Evolutionary conservation across 2,888 invertebrate species (phyloP).

Genomic region (Erpobdella octoculata): DNA sequence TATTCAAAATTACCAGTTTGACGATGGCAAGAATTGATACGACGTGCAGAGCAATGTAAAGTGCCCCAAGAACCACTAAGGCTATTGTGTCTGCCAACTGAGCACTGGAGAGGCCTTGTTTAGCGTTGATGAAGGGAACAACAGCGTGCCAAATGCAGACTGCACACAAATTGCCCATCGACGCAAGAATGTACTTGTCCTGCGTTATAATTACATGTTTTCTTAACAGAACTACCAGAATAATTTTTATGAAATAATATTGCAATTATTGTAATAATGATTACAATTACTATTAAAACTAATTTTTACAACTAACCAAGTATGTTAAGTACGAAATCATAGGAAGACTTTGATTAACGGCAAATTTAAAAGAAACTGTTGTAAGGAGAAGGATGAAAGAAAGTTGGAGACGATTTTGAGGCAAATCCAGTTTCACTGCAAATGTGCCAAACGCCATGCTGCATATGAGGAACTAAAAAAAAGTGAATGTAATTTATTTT

Average conservation of each 20-base stretch:
- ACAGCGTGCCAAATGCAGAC: conserved; percentile 38
- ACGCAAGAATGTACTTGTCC: conserved; percentile 39
- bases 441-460: conserved; percentile 49
- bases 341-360: conserved; percentile 49
- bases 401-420: conserved; percentile 50
- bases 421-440: conserved; percentile 44
- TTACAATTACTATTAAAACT: too few relatives aligned
- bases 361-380: conserved; percentile 50
- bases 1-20: background rate
- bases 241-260: too few relatives aligned
- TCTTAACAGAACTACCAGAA: background rate
- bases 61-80: conserved; percentile 29
- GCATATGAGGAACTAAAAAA: conserved; percentile 47
- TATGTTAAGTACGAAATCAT: conserved; percentile 50
- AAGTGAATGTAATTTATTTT: background rate
- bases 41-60: conserved; percentile 44
- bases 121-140: conserved; percentile 31
- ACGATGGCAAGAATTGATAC: conserved; percentile 7
- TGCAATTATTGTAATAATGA: too few relatives aligned
- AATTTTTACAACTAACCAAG: conserved; percentile 38
- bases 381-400: conserved; percentile 50
- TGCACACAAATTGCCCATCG: conserved; percentile 38
- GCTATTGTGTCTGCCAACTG: conserved; percentile 15
- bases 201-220: too few relatives aligned
- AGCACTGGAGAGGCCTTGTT: conserved; percentile 23